Conservation (phyloP, 53 echinoderm and acorn worm species). For the Holothuria leucospilota region DNA sequence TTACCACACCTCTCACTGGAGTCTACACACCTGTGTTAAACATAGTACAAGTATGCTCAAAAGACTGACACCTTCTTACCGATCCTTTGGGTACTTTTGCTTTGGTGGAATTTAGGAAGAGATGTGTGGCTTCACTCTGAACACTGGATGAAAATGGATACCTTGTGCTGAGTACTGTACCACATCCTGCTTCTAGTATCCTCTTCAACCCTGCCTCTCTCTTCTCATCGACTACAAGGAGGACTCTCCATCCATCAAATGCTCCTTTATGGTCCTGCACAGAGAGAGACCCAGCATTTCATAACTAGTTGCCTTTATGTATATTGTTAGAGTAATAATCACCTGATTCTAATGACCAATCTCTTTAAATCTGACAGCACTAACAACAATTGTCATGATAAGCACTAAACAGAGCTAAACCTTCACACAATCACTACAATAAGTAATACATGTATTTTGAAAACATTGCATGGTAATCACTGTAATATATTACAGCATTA, state of each 20-base stretch:
- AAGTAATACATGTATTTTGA: no score
- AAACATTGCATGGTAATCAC: no score
- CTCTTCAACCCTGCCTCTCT: slow-evolving; percentile 92
- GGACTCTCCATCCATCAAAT: slow-evolving; percentile 85
- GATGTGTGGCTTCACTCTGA: slow-evolving; percentile 78
- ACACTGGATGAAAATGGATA: slow-evolving; percentile 69
- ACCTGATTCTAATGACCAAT: neutral
- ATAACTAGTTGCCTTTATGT: neutral
- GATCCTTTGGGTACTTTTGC: slow-evolving; percentile 66
- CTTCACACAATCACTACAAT: no score
- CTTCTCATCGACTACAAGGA: slow-evolving; percentile 78
- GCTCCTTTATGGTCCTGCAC: slow-evolving; percentile 65
- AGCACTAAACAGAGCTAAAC: no score
- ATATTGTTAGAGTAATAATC: neutral
- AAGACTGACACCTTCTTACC: slow-evolving; percentile 53
- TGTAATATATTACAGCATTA: no score
- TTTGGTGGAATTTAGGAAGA: slow-evolving; percentile 82
- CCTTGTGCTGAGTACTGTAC: slow-evolving; percentile 75
- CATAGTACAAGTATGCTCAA: no score
- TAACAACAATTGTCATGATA: no score
- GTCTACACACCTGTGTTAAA: no score
- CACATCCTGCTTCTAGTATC: slow-evolving; percentile 88
- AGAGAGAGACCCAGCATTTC: neutral
- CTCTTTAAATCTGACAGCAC: neutral
- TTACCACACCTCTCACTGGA: no score